Percentiles rank a stretch among this genome's conserved stretches.
These are phyloP conservation scores for Lophius americanus DNA, from an alignment of 2,797 vertebrate genomes.

Conservation along the genomic window DNA sequence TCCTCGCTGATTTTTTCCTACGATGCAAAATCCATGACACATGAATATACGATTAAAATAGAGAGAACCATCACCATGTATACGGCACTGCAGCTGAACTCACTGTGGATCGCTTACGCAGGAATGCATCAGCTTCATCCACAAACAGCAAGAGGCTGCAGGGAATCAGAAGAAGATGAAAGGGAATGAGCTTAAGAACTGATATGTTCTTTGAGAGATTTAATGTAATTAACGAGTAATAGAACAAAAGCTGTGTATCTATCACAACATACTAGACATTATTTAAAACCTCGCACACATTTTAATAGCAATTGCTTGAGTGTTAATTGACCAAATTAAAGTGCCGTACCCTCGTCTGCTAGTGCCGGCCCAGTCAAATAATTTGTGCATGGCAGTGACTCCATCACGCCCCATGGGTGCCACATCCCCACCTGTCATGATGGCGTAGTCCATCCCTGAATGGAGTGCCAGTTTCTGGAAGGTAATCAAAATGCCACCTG, in stretches of 20 bases:
- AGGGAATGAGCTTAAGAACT: constrained; percentile 32
- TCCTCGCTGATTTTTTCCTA: constrained; percentile 92
- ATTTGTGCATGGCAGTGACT: constrained; percentile 94
- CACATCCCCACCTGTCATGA: constrained; percentile 93
- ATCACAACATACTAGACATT: constrained; percentile 3
- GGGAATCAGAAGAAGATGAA: constrained; percentile 36
- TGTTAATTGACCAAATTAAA: constrained; percentile 18
- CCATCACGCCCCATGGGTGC: constrained; percentile 91
- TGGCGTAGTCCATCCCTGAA: constrained; percentile 92
- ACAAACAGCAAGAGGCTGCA: constrained; percentile 87
- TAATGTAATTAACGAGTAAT: constrained; percentile 4
- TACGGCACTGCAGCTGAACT: constrained; percentile 67
- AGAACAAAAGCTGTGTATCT: constrained; percentile 7
- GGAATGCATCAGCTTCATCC: constrained; percentile 89
- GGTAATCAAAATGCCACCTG: background rate
- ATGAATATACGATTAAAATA: constrained; percentile 54
- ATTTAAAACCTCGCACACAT: constrained; percentile 1
- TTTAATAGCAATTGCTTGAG: constrained; percentile 3
- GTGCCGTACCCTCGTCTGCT: constrained; percentile 84
- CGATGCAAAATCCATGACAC: constrained; percentile 58
- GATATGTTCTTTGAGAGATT: constrained; percentile 7
- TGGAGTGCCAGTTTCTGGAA: constrained; percentile 88
- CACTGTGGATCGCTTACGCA: constrained; percentile 87
- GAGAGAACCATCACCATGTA: constrained; percentile 34
- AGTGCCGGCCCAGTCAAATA: constrained; percentile 90